Evolutionary conservation across 2,888 invertebrate genomes (phyloP).

Genomic region (Noctua janthina): DNA sequence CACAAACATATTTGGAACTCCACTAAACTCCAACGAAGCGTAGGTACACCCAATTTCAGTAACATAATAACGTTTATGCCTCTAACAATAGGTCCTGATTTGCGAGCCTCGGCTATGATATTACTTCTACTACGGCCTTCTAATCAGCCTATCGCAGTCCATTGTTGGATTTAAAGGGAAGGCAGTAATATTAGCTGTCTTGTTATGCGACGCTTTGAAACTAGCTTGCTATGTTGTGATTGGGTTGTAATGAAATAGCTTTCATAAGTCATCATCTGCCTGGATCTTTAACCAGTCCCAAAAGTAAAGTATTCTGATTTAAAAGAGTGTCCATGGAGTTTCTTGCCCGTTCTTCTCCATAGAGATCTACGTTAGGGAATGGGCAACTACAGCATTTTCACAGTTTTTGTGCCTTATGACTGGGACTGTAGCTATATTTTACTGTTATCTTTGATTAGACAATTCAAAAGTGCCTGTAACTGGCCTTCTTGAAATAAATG

Average conservation of each 20-base stretch:
- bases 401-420: too few relatives aligned
- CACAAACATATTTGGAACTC: constrained; percentile 35
- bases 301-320: too few relatives aligned
- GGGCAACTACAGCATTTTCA: too few relatives aligned
- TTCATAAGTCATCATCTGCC: too few relatives aligned
- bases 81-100: constrained; percentile 68
- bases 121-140: constrained; percentile 27
- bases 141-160: constrained; percentile 32
- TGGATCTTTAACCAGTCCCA: too few relatives aligned
- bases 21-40: constrained; percentile 38
- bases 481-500: too few relatives aligned
- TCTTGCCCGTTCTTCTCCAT: too few relatives aligned
- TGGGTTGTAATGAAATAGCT: neutral
- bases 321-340: too few relatives aligned
- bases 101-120: constrained; percentile 50
- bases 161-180: constrained; percentile 16
- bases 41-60: constrained; percentile 54
- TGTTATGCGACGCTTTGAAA: neutral
- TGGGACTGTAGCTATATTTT: too few relatives aligned
- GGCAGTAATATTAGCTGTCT: constrained; percentile 9
- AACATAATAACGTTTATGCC: constrained; percentile 58
- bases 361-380: too few relatives aligned
- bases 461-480: too few relatives aligned
- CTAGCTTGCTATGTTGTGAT: neutral
- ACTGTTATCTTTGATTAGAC: too few relatives aligned